Evolutionary conservation across 2,797 vertebrate genomes (phyloP).

Genomic region (Spheniscus humboldti): DNA sequence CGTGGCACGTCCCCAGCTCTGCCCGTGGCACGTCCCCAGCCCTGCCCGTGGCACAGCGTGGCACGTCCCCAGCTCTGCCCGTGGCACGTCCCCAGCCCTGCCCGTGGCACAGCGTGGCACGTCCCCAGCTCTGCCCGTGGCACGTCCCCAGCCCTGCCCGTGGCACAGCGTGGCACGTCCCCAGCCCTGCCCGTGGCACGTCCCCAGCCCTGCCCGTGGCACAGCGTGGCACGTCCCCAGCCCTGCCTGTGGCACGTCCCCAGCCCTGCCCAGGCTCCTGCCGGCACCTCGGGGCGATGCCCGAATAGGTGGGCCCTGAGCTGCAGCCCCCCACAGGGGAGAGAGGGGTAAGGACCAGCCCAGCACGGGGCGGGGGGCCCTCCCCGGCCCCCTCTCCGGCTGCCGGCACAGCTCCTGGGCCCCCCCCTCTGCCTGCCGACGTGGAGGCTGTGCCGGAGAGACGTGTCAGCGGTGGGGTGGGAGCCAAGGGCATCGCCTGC

Average conservation of each 20-base stretch:
- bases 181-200: too few relatives aligned
- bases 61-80: too few relatives aligned
- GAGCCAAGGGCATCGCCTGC: neutral
- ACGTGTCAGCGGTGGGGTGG: neutral
- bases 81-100: too few relatives aligned
- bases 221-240: neutral
- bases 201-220: too few relatives aligned
- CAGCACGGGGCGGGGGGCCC: neutral
- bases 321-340: neutral
- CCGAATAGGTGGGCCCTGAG: neutral
- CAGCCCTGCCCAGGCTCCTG: neutral
- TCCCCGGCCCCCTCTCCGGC: neutral
- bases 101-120: too few relatives aligned
- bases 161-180: too few relatives aligned
- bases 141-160: too few relatives aligned
- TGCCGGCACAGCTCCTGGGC: neutral
- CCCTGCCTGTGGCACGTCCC: neutral
- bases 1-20: too few relatives aligned
- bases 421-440: neutral
- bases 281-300: neutral
- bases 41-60: too few relatives aligned
- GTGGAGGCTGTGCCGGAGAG: conserved; percentile 19
- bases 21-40: too few relatives aligned
- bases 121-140: neutral
- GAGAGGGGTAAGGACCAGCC: neutral